Percentiles rank a stretch among this genome's conserved stretches.
phyloP scores from a whole-genome alignment of 2,888 invertebrate species.

The Cephus pygmeus region DNA sequence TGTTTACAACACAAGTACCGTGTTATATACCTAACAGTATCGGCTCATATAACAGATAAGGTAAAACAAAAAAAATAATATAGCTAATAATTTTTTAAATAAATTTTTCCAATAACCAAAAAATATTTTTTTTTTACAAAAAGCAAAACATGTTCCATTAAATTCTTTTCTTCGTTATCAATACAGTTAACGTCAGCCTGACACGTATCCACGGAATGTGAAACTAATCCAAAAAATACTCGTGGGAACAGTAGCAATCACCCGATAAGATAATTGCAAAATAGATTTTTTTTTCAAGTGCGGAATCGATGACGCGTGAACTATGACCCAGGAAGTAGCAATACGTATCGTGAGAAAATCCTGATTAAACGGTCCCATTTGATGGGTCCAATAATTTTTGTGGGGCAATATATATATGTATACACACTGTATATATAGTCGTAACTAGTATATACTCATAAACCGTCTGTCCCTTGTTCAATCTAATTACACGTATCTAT shows the following conservation, averaged over 20 bases:
- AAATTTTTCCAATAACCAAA: not conserved
- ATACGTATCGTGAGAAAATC: conserved; percentile 2
- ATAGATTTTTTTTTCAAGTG: not conserved
- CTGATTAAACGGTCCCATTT: not conserved
- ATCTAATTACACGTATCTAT: not conserved
- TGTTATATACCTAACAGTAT: not conserved
- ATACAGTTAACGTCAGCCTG: not conserved
- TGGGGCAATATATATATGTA: not conserved
- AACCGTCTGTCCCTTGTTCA: not conserved
- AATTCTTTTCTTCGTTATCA: not conserved
- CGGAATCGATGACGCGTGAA: not conserved
- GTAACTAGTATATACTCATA: no score
- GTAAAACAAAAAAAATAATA: not conserved
- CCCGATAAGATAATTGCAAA: conserved; percentile 4
- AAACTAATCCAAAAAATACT: not conserved
- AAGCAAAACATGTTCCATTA: not conserved
- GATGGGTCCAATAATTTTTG: not conserved
- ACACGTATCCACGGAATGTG: not conserved
- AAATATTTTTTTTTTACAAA: not conserved
- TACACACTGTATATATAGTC: no score
- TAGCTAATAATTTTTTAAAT: not conserved
- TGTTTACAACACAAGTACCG: not conserved
- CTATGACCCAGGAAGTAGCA: not conserved
- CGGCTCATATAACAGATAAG: not conserved
- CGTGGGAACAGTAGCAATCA: not conserved